phyloP scores from a whole-genome alignment of 2,888 invertebrate species.

The Lasioglossum figueresi region DNA sequence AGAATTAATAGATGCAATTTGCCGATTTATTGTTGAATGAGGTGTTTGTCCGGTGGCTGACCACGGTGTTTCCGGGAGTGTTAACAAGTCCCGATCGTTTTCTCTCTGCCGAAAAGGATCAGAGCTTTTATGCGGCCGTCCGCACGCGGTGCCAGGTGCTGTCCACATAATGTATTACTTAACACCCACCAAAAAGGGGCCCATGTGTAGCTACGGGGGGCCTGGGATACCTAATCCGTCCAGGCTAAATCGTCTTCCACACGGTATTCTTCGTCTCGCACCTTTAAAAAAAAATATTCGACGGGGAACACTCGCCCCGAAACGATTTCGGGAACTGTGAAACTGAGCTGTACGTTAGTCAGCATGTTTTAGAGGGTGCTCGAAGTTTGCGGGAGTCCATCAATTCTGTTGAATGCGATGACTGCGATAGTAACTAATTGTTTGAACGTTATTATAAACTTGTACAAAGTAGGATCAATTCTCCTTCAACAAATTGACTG shows the following conservation, averaged over 20 bases:
- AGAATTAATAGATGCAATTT: conserved; percentile 24
- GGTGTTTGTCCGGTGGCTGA: conserved; percentile 55
- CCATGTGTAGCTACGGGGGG: conserved; percentile 64
- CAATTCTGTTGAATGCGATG: background rate
- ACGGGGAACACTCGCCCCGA: background rate
- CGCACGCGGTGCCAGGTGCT: conserved; percentile 77
- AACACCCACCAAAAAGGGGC: conserved; percentile 75
- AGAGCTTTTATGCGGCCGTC: conserved; percentile 70
- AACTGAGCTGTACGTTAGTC: conserved; percentile 36
- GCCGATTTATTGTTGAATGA: conserved; percentile 46
- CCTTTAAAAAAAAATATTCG: conserved; percentile 21
- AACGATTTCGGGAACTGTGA: conserved; percentile 19
- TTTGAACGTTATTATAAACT: background rate
- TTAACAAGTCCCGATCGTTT: conserved; percentile 73
- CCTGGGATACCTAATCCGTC: conserved; percentile 59
- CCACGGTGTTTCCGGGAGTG: conserved; percentile 69
- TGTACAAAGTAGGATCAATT: background rate
- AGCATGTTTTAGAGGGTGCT: conserved; percentile 15
- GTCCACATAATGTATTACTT: conserved; percentile 81
- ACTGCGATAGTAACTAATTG: background rate
- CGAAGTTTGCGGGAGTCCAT: background rate
- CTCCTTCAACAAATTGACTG: background rate
- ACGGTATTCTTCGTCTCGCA: conserved; percentile 40
- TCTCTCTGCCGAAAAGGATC: conserved; percentile 56
- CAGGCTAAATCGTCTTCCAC: conserved; percentile 49